Percentiles rank a stretch among this genome's conserved stretches.
Evolutionary conservation across 1,140 invertebrate species (phyloP).

Genomic region (Bactericera cockerelli): DNA sequence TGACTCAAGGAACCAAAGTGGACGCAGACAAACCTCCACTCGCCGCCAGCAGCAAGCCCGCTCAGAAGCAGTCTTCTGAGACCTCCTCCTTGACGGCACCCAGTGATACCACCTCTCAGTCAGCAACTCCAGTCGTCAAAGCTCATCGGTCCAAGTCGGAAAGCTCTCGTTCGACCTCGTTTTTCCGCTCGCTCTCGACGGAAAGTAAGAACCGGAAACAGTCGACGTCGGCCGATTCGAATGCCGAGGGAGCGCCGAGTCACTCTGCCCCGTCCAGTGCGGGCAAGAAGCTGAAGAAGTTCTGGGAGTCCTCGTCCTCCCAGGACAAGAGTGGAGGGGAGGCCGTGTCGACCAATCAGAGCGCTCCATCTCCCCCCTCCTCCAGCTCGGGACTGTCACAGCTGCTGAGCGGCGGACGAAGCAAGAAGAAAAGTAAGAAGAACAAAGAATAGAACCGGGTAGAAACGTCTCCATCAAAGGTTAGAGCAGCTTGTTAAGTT

Average conservation of each 20-base stretch:
- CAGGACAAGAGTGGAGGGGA: neutral
- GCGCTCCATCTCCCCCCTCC: neutral
- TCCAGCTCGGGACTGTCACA: neutral
- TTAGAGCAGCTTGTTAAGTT: too few species aligned
- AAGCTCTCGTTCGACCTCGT: neutral
- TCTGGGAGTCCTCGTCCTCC: neutral
- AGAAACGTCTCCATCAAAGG: too few species aligned
- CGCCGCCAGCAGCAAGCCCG: neutral
- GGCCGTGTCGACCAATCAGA: neutral
- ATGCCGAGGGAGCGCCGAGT: neutral
- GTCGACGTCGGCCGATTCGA: neutral
- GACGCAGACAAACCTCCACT: neutral
- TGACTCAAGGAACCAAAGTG: neutral
- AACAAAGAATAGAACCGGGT: neutral
- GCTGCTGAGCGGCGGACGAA: neutral
- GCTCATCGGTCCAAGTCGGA: neutral
- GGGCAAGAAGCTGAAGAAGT: neutral
- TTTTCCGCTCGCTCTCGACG: neutral
- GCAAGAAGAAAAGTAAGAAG: constrained; percentile 1
- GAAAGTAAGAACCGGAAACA: neutral
- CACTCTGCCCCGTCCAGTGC: too few species aligned
- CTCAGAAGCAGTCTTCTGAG: neutral
- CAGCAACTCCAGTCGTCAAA: neutral
- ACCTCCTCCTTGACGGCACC: too few species aligned
- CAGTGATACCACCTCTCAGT: too few species aligned